Conservation (phyloP, 37 sponge, comb jelly and placozoan species). For the Geodia barretti region DNA sequence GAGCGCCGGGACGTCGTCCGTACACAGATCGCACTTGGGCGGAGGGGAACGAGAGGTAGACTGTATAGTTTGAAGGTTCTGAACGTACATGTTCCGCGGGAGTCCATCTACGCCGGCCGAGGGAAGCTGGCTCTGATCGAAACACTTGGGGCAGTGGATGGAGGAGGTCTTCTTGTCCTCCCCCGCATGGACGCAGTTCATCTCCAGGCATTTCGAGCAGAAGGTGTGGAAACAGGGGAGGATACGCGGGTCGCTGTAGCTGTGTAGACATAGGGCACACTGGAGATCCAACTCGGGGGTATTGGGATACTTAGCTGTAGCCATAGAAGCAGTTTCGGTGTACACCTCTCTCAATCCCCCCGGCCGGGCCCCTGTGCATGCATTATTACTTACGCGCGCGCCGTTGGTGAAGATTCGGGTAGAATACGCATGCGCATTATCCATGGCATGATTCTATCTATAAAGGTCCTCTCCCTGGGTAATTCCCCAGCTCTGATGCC, state of each 20-base stretch:
- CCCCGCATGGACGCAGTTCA: slow-evolving; percentile 10
- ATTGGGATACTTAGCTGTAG: neutral
- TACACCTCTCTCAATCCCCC: no score
- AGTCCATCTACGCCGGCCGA: slow-evolving; percentile 54
- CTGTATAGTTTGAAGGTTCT: slow-evolving; percentile 45
- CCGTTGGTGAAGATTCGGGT: no score
- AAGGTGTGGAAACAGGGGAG: slow-evolving; percentile 82
- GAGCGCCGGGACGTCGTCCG: slow-evolving; percentile 22
- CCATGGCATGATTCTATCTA: no score
- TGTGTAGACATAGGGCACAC: slow-evolving; percentile 59
- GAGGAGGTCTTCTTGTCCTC: neutral
- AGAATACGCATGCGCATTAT: no score
- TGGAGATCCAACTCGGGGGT: slow-evolving; percentile 12
- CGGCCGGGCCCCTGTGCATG: no score
- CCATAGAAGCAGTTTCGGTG: no score
- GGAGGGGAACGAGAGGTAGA: neutral
- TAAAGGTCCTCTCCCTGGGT: no score
- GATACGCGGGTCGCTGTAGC: slow-evolving; percentile 49
- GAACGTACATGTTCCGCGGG: slow-evolving; percentile 57
- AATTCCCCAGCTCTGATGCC: no score
- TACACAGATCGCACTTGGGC: slow-evolving; percentile 61
- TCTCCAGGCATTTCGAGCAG: slow-evolving; percentile 62
- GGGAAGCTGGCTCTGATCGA: slow-evolving; percentile 26
- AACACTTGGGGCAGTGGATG: slow-evolving; percentile 68
- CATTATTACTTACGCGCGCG: no score